A percentile compares a stretch with the other conserved stretches of the same genome.
Evolutionary conservation across 2,888 invertebrate species (phyloP).

Genomic region (Apeira syringaria): DNA sequence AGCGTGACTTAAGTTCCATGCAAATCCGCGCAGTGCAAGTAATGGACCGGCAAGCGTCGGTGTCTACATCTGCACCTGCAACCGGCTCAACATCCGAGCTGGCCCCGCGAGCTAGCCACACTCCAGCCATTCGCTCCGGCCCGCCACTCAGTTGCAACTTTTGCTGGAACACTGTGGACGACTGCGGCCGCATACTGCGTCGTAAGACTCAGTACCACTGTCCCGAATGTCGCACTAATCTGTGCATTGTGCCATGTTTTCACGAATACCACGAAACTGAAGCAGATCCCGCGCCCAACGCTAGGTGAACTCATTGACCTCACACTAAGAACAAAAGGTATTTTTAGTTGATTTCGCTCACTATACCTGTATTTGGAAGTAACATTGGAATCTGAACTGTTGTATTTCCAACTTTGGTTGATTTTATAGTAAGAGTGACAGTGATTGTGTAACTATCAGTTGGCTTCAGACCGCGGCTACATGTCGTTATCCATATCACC

Average conservation of each 20-base stretch:
- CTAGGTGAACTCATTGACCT: constrained; percentile 11
- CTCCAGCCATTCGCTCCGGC: constrained; percentile 91
- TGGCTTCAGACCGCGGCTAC: too few species aligned
- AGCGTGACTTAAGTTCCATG: constrained; percentile 49
- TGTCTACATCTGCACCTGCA: constrained; percentile 20
- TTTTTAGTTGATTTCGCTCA: too few species aligned
- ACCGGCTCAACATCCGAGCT: constrained; percentile 32
- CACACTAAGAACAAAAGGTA: too few species aligned
- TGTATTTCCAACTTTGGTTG: too few species aligned
- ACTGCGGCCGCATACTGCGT: constrained; percentile 90
- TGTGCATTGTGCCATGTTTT: constrained; percentile 95
- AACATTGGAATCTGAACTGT: too few species aligned
- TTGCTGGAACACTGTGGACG: constrained; percentile 95
- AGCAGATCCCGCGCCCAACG: constrained; percentile 41
- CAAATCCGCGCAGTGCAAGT: constrained; percentile 53
- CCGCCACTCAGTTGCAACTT: constrained; percentile 94
- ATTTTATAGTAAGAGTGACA: too few species aligned
- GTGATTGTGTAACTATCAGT: too few species aligned
- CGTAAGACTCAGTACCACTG: constrained; percentile 95
- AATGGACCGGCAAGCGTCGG: constrained; percentile 41
- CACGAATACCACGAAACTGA: constrained; percentile 91
- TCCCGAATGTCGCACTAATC: constrained; percentile 94
- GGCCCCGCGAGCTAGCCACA: constrained; percentile 88
- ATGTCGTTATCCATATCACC: too few species aligned
- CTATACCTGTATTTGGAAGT: too few species aligned